Conservation (phyloP, 2,797 vertebrate genomes). For the Acestrorhynchus altus region DNA sequence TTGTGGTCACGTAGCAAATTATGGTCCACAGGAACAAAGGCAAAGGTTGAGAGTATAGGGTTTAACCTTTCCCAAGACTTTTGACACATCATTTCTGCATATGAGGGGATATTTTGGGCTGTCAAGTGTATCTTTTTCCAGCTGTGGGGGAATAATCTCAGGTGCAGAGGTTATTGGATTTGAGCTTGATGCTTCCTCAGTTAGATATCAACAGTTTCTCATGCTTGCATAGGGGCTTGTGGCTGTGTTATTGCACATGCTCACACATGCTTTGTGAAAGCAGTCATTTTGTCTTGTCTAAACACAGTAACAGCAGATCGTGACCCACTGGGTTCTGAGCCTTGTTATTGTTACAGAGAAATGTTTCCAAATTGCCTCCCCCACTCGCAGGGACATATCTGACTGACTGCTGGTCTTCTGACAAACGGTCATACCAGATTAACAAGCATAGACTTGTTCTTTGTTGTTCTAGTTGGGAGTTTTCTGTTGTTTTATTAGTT, state of each 20-base stretch:
- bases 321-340: neutral
- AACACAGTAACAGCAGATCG: neutral
- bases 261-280: neutral
- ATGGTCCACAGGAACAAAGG: too few relatives aligned
- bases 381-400: slow-evolving; percentile 2
- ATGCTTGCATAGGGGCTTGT: neutral
- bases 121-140: too few relatives aligned
- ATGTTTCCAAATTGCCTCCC: slow-evolving; percentile 13
- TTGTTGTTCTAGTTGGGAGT: neutral
- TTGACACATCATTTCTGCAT: too few relatives aligned
- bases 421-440: neutral
- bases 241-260: neutral
- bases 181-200: too few relatives aligned
- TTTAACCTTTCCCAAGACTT: too few relatives aligned
- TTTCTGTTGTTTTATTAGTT: neutral
- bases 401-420: slow-evolving; percentile 3
- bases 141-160: too few relatives aligned
- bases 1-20: too few relatives aligned
- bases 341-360: slow-evolving; percentile 23
- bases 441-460: slow-evolving; percentile 18
- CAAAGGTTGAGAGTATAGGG: too few relatives aligned
- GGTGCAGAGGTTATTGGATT: too few relatives aligned
- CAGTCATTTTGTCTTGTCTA: slow-evolving; percentile 7
- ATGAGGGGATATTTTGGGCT: too few relatives aligned
- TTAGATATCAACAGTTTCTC: too few relatives aligned